These are phyloP conservation scores for Ceyx margarethae DNA, from an alignment of 2,113 vertebrate genomes.

Conservation along the genomic window DNA sequence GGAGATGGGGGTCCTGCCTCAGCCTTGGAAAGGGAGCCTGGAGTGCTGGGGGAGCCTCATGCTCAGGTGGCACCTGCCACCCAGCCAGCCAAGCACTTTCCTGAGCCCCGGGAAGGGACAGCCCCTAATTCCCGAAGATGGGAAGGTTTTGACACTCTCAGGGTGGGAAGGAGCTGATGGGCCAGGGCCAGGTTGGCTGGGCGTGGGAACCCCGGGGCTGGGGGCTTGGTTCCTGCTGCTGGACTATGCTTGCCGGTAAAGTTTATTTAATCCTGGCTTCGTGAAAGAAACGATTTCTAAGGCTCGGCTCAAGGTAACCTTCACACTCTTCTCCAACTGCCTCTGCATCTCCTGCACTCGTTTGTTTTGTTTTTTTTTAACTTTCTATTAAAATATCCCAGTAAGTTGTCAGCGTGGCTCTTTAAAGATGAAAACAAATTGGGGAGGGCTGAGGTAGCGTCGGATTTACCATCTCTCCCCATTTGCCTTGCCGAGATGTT, in stretches of 20 bases:
- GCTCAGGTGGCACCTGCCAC: background rate
- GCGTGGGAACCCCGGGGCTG: background rate
- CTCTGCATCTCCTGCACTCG: background rate
- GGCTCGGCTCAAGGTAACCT: constrained; percentile 58
- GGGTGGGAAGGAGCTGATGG: background rate
- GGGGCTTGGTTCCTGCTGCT: background rate
- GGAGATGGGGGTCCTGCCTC: background rate
- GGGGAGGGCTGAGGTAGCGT: background rate
- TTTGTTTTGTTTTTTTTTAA: background rate
- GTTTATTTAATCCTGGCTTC: background rate
- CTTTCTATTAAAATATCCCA: background rate
- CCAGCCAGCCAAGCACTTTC: background rate
- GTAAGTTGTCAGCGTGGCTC: background rate
- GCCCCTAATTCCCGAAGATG: background rate
- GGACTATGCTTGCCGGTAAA: background rate
- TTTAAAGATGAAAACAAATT: background rate
- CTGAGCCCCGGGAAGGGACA: background rate
- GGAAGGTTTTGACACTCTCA: rapidly evolving
- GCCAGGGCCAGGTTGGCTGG: background rate
- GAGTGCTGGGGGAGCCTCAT: background rate
- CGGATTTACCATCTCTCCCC: background rate
- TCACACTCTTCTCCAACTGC: background rate
- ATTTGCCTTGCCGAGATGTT: background rate
- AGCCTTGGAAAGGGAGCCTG: background rate
- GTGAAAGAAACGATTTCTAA: background rate